These are phyloP conservation scores for Nipponacmea schrenckii DNA, from an alignment of 2,888 invertebrate genomes.

Conservation along the genomic window DNA sequence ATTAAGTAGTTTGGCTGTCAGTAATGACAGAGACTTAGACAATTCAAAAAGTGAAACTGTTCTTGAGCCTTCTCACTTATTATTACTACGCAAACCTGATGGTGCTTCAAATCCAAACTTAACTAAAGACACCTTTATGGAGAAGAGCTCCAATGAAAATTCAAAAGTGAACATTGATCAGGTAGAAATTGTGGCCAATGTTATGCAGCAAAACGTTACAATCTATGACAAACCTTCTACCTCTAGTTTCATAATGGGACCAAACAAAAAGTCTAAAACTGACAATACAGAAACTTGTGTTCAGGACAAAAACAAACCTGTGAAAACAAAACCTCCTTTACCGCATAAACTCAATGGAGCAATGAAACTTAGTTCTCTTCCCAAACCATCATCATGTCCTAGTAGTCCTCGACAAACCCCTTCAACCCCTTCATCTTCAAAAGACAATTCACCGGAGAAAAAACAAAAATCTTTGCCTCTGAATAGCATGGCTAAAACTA, in stretches of 20 bases:
- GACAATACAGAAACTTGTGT: constrained; percentile 17
- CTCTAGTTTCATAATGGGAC: constrained; percentile 24
- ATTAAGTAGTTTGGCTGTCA: constrained; percentile 27
- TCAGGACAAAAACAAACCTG: constrained; percentile 25
- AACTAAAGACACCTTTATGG: constrained; percentile 42
- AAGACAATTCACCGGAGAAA: constrained; percentile 8
- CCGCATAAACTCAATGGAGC: constrained; percentile 43
- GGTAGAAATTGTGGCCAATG: constrained; percentile 12
- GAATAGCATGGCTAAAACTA: background rate
- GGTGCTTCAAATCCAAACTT: constrained; percentile 93
- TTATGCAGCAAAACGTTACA: constrained; percentile 28
- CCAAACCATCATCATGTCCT: constrained; percentile 7
- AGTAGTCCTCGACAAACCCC: constrained; percentile 20
- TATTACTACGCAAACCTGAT: constrained; percentile 74
- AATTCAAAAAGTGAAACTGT: constrained; percentile 28
- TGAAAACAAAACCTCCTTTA: constrained; percentile 49
- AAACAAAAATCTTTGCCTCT: constrained; percentile 8
- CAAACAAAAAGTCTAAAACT: constrained; percentile 12
- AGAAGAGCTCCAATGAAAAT: constrained; percentile 20
- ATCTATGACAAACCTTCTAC: constrained; percentile 24
- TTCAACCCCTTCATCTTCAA: constrained; percentile 20
- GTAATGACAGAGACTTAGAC: constrained; percentile 18
- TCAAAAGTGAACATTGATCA: constrained; percentile 13
- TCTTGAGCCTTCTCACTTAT: constrained; percentile 29
- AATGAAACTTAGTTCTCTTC: constrained; percentile 21